These are phyloP conservation scores for Dysidea cf. avara DNA, from an alignment of 37 sponge, comb jelly and placozoan species.

Conservation along the genomic window DNA sequence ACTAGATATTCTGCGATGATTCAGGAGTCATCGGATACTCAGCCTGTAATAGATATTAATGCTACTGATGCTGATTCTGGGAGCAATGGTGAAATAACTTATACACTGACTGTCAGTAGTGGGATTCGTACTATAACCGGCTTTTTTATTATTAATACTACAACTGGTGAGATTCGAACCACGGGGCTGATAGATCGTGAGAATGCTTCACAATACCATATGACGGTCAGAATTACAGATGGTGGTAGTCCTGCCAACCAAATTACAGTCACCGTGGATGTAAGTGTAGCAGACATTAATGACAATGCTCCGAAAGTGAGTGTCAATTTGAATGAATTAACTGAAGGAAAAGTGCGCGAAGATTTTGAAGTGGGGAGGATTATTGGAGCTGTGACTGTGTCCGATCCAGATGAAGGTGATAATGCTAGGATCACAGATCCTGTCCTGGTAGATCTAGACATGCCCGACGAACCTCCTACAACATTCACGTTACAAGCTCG, in stretches of 20 bases:
- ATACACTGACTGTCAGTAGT: constrained; percentile 1
- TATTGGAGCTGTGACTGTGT: constrained; percentile 9
- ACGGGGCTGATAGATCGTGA: constrained; percentile 27
- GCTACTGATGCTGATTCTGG: constrained; percentile 66
- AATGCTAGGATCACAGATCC: neutral
- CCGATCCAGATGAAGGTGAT: constrained; percentile 42
- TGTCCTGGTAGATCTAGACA: constrained; percentile 20
- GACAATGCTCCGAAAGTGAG: constrained; percentile 57
- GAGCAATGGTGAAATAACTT: constrained; percentile 4
- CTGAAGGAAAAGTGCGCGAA: neutral
- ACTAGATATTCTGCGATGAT: neutral
- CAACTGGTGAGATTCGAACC: constrained; percentile 19
- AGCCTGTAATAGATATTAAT: constrained; percentile 8
- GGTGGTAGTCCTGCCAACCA: constrained; percentile 7
- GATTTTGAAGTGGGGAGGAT: neutral
- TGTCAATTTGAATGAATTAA: neutral
- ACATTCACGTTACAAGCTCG: neutral
- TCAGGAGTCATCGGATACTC: constrained; percentile 5
- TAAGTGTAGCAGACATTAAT: constrained; percentile 35
- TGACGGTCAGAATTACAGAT: constrained; percentile 20
- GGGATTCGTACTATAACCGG: too few species aligned
- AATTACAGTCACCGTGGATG: neutral
- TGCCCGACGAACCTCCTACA: neutral
- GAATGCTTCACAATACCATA: neutral
- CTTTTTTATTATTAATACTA: constrained; percentile 35